phyloP scores from a whole-genome alignment of 2,113 vertebrate genomes.

The Cynopterus brachyotis region DNA sequence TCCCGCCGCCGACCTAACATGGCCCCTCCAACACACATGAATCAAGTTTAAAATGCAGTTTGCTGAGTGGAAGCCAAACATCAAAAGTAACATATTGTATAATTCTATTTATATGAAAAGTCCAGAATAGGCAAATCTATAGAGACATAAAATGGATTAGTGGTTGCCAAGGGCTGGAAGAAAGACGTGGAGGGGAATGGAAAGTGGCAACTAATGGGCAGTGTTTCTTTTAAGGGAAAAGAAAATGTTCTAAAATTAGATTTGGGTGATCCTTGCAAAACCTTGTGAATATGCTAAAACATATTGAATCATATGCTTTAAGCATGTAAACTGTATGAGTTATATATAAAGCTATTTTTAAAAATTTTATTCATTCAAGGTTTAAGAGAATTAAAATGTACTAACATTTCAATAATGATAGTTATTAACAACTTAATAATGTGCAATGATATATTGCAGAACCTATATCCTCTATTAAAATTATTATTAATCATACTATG shows the following conservation, averaged over 20 bases:
- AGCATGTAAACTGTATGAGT: not conserved
- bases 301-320: not conserved
- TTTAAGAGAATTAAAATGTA: not conserved
- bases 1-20: no score
- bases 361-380: not conserved
- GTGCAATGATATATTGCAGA: not conserved
- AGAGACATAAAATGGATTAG: not conserved
- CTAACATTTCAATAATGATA: not conserved
- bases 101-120: not conserved
- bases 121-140: not conserved
- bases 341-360: not conserved
- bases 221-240: not conserved
- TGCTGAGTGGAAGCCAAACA: not conserved
- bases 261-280: not conserved
- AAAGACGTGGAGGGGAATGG: not conserved
- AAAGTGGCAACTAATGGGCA: not conserved
- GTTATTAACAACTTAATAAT: not conserved
- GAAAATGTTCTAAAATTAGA: not conserved
- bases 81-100: not conserved
- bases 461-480: not conserved
- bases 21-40: no score
- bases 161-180: not conserved
- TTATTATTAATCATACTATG: not conserved
- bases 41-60: not conserved
- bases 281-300: not conserved